These are phyloP conservation scores for Lasioglossum morio DNA, from an alignment of 2,888 invertebrate genomes.

Conservation along the genomic window DNA sequence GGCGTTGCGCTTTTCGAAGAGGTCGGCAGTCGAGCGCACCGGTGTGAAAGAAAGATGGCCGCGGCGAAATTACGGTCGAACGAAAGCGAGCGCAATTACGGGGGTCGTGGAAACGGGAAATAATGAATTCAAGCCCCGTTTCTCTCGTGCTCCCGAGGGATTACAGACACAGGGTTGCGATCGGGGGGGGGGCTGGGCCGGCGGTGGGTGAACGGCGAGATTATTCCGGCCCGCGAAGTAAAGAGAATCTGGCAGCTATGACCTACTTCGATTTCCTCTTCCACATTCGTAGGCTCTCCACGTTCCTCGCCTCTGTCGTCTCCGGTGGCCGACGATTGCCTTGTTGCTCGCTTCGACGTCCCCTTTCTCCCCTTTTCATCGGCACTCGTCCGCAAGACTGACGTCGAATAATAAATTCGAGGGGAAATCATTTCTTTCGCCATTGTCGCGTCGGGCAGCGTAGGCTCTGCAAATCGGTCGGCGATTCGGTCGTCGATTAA, in stretches of 20 bases:
- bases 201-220: constrained; percentile 37
- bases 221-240: constrained; percentile 57
- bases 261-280: constrained; percentile 70
- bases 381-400: background rate
- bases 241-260: constrained; percentile 68
- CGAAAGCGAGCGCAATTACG: constrained; percentile 67
- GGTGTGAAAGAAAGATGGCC: constrained; percentile 34
- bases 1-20: background rate
- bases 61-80: constrained; percentile 62
- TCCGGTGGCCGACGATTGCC: constrained; percentile 29
- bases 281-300: constrained; percentile 48
- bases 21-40: background rate
- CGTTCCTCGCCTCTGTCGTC: constrained; percentile 43
- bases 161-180: constrained; percentile 6
- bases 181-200: constrained; percentile 4
- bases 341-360: constrained; percentile 36
- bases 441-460: background rate
- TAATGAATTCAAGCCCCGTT: constrained; percentile 74
- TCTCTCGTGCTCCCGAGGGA: constrained; percentile 47
- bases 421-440: constrained; percentile 48
- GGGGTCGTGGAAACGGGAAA: constrained; percentile 68
- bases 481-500: background rate
- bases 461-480: background rate
- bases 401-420: constrained; percentile 49
- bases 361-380: constrained; percentile 5